Conservation (phyloP, 2,113 vertebrate species). For the Pogonocichla stellata region DNA sequence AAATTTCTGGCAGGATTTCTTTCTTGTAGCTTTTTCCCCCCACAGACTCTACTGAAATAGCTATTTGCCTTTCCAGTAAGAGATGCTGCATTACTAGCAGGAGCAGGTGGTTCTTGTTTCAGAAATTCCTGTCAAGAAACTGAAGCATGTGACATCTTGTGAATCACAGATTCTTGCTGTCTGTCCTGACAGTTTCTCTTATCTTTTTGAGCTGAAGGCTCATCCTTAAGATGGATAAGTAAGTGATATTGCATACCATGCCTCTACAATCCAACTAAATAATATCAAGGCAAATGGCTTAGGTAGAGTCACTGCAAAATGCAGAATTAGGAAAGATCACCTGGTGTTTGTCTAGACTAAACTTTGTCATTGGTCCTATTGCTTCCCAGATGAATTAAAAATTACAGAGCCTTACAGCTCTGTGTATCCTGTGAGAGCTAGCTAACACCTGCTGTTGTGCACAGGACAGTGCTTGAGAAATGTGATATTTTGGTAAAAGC, state of each 20-base stretch:
- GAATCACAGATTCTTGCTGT: constrained; percentile 31
- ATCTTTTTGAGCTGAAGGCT: constrained; percentile 4
- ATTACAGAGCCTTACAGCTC: background rate
- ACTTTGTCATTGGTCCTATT: background rate
- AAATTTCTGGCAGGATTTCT: constrained; percentile 32
- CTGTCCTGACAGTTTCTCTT: constrained; percentile 12
- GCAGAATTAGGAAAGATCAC: background rate
- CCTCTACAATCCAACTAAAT: background rate
- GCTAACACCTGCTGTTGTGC: too few species aligned
- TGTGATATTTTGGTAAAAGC: too few species aligned
- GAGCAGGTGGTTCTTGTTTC: constrained; percentile 51
- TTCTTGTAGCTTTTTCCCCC: background rate
- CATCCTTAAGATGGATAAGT: constrained; percentile 26
- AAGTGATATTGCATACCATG: background rate
- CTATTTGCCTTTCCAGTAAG: constrained; percentile 10
- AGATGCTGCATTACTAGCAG: background rate
- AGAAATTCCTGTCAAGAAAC: constrained; percentile 33
- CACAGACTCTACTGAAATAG: background rate
- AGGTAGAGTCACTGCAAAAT: constrained; percentile 20
- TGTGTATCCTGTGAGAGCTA: too few species aligned
- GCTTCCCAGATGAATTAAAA: constrained; percentile 12
- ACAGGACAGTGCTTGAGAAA: too few species aligned
- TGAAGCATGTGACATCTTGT: constrained; percentile 27
- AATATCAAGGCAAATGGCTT: background rate
- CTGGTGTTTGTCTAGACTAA: background rate